Percentiles rank a stretch among this genome's conserved stretches.
Evolutionary conservation across 2,113 vertebrate genomes (phyloP).

Genomic region (Vidua chalybeata): DNA sequence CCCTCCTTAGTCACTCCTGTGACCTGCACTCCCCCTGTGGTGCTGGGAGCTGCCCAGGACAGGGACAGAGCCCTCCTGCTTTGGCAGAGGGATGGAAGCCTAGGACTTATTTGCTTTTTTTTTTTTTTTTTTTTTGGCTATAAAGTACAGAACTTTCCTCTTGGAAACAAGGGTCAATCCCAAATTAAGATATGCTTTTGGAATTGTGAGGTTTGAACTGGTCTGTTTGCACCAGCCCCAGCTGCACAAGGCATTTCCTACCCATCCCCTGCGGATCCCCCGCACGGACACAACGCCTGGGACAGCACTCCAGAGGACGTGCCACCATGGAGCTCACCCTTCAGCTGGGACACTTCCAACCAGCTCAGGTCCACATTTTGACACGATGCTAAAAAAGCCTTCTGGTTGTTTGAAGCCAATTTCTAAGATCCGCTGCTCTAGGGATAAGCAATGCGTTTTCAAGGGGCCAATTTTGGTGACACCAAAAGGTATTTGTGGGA

Average conservation of each 20-base stretch:
- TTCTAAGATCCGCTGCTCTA: neutral
- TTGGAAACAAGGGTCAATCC: neutral
- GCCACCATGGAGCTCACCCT: fast-evolving
- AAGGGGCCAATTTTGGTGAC: neutral
- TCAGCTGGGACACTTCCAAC: conserved; percentile 2
- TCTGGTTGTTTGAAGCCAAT: neutral
- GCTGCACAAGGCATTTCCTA: neutral
- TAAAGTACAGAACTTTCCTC: neutral
- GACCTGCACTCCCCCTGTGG: neutral
- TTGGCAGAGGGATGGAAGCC: neutral
- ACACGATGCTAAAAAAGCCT: neutral
- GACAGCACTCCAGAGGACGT: neutral
- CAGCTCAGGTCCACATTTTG: neutral
- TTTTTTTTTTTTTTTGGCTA: neutral
- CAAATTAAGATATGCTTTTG: neutral
- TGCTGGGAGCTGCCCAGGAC: neutral
- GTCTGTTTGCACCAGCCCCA: neutral
- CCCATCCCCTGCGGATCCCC: neutral
- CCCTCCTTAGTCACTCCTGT: neutral
- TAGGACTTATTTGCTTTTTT: neutral
- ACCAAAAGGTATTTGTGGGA: conserved; percentile 51
- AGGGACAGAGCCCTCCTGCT: neutral
- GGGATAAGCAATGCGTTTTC: neutral
- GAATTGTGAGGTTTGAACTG: neutral
- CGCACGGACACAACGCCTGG: neutral